A percentile compares a stretch with the other conserved stretches of the same genome.
These are phyloP conservation scores for Lophura swinhoii DNA, from an alignment of 2,797 vertebrate genomes.

Conservation along the genomic window DNA sequence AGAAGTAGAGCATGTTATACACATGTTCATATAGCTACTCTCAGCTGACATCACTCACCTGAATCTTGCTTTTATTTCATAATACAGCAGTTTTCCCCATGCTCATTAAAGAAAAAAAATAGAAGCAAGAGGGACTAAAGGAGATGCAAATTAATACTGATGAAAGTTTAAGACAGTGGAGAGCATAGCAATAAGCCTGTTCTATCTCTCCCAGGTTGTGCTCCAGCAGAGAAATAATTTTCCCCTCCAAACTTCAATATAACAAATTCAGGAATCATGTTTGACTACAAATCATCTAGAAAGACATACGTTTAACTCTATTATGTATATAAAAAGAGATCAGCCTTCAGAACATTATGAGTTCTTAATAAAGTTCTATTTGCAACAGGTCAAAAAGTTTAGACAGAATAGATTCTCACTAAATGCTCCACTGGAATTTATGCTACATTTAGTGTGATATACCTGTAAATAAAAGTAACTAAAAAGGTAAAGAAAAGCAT, in stretches of 20 bases:
- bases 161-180: background rate
- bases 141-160: background rate
- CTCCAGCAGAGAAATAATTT: background rate
- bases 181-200: background rate
- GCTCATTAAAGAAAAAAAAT: constrained; percentile 9
- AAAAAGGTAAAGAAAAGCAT: background rate
- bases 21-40: background rate
- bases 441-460: background rate
- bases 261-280: background rate
- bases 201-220: background rate
- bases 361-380: background rate
- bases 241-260: background rate
- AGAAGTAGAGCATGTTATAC: background rate
- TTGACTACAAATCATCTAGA: background rate
- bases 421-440: background rate
- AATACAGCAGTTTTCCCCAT: background rate
- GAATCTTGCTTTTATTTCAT: background rate
- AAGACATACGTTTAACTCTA: background rate
- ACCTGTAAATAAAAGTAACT: background rate
- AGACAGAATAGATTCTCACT: background rate
- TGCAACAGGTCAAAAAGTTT: background rate
- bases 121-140: background rate
- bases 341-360: background rate
- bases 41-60: background rate
- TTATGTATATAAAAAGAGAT: background rate